Evolutionary conservation across 2,113 vertebrate genomes (phyloP).

Genomic region (Elaphurus davidianus): DNA sequence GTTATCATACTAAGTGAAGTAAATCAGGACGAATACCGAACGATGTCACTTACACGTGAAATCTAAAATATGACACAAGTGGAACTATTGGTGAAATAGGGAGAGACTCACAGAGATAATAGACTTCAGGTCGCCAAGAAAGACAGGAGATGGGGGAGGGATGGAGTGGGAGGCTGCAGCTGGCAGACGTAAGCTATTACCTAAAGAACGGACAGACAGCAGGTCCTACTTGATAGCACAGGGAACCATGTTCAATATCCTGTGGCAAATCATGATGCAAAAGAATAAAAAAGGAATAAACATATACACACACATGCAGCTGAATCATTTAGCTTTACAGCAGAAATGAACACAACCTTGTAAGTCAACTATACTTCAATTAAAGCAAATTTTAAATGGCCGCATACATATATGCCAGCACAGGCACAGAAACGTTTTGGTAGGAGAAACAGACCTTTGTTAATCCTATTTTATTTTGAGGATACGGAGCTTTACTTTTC

Average conservation of each 20-base stretch:
- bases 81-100: neutral
- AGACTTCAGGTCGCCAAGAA: neutral
- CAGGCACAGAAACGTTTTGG: neutral
- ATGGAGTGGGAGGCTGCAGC: neutral
- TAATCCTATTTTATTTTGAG: neutral
- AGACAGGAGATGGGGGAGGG: neutral
- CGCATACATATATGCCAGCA: neutral
- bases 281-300: neutral
- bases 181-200: neutral
- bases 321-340: neutral
- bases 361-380: neutral
- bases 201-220: neutral
- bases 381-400: neutral
- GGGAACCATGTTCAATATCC: neutral
- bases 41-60: neutral
- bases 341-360: neutral
- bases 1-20: neutral
- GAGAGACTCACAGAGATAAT: neutral
- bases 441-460: neutral
- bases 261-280: neutral
- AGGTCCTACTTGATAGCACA: neutral
- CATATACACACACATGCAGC: neutral
- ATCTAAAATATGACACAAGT: neutral
- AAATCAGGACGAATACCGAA: fast-evolving
- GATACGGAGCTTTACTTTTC: neutral